Evolutionary conservation across 2,888 invertebrate genomes (phyloP).

Genomic region (Lydus trimaculatus): DNA sequence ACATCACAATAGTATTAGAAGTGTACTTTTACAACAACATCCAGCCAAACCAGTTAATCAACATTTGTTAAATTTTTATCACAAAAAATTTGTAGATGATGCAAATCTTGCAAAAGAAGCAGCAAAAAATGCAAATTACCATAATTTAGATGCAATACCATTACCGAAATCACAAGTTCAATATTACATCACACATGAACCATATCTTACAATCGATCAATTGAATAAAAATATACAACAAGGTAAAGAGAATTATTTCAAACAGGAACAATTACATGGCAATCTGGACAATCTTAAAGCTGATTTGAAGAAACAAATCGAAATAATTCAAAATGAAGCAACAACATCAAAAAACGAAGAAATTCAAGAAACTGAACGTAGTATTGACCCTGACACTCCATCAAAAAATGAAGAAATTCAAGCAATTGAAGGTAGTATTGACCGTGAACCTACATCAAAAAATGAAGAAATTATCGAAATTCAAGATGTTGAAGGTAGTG

Average conservation of each 20-base stretch:
- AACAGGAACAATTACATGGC: slow-evolving; percentile 17
- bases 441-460: no score
- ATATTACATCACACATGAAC: slow-evolving; percentile 8
- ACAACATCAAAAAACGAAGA: neutral
- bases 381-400: no score
- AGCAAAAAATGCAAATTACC: neutral
- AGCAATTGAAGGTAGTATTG: no score
- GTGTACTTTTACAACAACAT: slow-evolving; percentile 10
- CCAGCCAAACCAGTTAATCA: slow-evolving; percentile 25
- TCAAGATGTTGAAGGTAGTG: slow-evolving; percentile 21
- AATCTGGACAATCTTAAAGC: neutral
- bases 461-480: neutral
- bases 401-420: neutral
- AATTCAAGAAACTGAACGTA: neutral
- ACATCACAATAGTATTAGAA: slow-evolving; percentile 36
- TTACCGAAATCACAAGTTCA: neutral
- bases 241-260: slow-evolving; percentile 23
- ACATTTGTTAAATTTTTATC: slow-evolving; percentile 44
- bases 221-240: slow-evolving; percentile 20
- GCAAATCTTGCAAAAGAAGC: slow-evolving; percentile 28
- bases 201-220: neutral
- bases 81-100: slow-evolving; percentile 46
- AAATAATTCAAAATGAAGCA: neutral
- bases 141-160: neutral
- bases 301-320: neutral